Evolutionary conservation across 2,888 invertebrate genomes (phyloP), one percentile per base, ranked within the genome.

Genomic region (Erebia ligea): DNA sequence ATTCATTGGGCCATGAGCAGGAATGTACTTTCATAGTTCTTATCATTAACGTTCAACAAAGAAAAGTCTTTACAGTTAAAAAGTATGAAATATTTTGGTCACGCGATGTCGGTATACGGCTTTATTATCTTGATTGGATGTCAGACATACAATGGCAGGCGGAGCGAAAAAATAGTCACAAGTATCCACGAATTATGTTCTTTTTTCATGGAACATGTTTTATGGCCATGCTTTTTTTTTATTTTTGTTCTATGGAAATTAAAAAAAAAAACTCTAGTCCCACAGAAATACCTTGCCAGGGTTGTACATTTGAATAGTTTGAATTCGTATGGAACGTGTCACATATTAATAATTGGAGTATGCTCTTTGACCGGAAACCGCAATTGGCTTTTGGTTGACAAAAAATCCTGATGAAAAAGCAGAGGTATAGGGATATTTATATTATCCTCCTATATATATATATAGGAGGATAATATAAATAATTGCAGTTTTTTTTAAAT

Each of bases 121-220:
- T 67, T 66, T 62, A 72, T 66, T 69, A 70, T 70, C 66, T 66
- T 54, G 71, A 73, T 73, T 52, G 57, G 54, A 63, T 19, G 69
- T 67, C 70, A 59, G 58, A 68, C 66, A 25, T 57, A 56, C 66
- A 57, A 56, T 57, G 56, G 56, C 66, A 21, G 15, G 66, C 54
- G 56, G 19, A 66, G 45, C 56, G 66, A 66, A 66, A 66, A 52
- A 54, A 54, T n/a, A 34, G 52, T 54, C 54, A 34, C 54, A 54
- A 52, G 52, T 52, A 52, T 64, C 64, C 25, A 64, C 17, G 52
- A 54, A 64, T 64, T 40, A 40, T 40, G 40, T 34, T 64, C 21
- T 48, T 45, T 45, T 48, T 48, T 62, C 48, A 62, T 21, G 62
- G 48, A 45, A 21, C 48, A 62, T 21, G 19, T 15, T 45, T 48